phyloP scores from a whole-genome alignment of 2,888 invertebrate genomes.

The Tupiocoris notatus region DNA sequence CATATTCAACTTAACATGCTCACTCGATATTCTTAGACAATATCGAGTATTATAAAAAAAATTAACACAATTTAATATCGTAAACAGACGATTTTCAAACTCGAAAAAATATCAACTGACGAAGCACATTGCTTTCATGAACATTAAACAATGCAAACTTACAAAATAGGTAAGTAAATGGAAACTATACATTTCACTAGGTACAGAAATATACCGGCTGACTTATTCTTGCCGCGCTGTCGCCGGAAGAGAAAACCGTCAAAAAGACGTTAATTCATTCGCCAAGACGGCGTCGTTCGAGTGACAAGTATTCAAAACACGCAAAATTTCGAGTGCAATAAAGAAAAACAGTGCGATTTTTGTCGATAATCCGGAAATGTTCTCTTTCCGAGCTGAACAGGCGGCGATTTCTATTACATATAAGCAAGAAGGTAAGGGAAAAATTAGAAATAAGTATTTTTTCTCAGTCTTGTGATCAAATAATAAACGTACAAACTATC shows the following conservation, averaged over 20 bases:
- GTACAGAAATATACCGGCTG: neutral
- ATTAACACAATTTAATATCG: no score
- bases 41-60: no score
- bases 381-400: constrained; percentile 18
- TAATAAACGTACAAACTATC: constrained; percentile 4
- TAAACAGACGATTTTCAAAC: no score
- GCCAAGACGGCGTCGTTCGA: neutral
- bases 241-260: neutral
- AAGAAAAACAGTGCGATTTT: neutral
- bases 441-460: constrained; percentile 16
- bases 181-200: neutral
- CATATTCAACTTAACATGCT: no score
- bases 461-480: constrained; percentile 39
- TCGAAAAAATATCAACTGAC: no score
- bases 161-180: neutral
- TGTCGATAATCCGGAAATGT: neutral
- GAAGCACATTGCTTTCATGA: no score
- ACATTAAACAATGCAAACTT: no score
- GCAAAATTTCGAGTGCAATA: neutral
- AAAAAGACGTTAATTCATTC: neutral
- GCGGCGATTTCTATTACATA: neutral
- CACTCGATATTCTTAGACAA: no score
- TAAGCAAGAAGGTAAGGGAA: neutral
- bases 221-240: neutral
- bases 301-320: no score